Base-by-base conservation (phyloP, 92 coral and sea anemone species). In the Hydrozoanthus gracilis region DNA sequence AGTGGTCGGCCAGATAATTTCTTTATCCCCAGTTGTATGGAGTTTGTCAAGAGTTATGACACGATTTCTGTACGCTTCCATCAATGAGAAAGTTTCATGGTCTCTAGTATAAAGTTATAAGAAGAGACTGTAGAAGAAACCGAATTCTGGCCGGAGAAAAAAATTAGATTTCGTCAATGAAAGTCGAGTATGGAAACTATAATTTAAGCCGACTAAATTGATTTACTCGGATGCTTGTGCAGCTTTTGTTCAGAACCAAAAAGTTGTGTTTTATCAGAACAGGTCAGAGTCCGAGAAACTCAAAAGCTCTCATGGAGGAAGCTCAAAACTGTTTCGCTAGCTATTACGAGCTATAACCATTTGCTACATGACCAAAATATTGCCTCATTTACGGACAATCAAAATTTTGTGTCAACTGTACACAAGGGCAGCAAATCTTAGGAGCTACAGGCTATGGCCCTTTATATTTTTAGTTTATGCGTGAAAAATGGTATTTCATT, bases 321-420 rank as follows among this genome's bases (percentile, higher is more conserved):
- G 14, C 70, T 82, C 4, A 82, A 51, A 64, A n/a, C 87, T 61
- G 68, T 61, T 14, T 56, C 87, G 39, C 39, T 27, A 27, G 39
- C 39, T 27, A 27, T 27, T 27, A 27, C 39, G 39, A 27, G 39
- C 39, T 27, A 27, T 27, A 27, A 27, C 39, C 39, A 27, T 27
- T 27, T 27, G 39, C 39, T 27, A 27, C 39, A 27, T 27, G 39
- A 27, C 39, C 39, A 27, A 2, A 27, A 27, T 27, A 27, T 27
- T 27, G 39, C 39, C 39, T 27, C 1, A 27, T 27, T 27, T 27
- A 27, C 39, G 39, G 39, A 27, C 39, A 27, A 27, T 27, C 77
- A 82, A 62, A 67, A 68, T 35, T 60, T 82, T 6, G 87, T 82
- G 17, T 64, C 87, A 11, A 66, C 48, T 66, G 77, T 82, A 4